These are phyloP conservation scores for Ophion obscuratus DNA, from an alignment of 2,888 invertebrate genomes.

Conservation along the genomic window DNA sequence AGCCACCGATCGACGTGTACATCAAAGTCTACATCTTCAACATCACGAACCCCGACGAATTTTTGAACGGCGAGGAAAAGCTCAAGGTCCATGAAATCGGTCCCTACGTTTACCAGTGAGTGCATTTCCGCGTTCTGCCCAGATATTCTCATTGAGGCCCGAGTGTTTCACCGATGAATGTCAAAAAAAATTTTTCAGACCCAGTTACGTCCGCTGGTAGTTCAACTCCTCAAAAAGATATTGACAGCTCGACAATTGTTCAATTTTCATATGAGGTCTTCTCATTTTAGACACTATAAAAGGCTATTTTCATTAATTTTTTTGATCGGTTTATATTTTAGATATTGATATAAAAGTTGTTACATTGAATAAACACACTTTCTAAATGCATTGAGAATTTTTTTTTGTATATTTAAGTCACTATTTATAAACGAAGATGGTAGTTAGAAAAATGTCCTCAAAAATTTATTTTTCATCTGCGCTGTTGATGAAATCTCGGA, in stretches of 20 bases:
- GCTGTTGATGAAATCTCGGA: too few relatives aligned
- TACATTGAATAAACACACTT: too few relatives aligned
- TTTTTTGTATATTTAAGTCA: too few relatives aligned
- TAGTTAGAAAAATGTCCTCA: too few relatives aligned
- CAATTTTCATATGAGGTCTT: too few relatives aligned
- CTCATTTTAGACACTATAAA: too few relatives aligned
- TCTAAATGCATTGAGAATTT: too few relatives aligned
- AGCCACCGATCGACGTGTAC: slow-evolving; percentile 88
- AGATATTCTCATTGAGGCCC: background rate
- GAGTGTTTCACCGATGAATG: background rate
- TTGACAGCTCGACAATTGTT: background rate
- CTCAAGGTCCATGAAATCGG: slow-evolving; percentile 90
- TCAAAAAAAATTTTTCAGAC: background rate
- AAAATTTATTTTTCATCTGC: too few relatives aligned
- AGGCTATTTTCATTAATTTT: too few relatives aligned
- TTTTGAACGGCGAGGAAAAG: slow-evolving; percentile 88
- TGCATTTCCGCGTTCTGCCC: slow-evolving; percentile 66
- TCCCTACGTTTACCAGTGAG: slow-evolving; percentile 93
- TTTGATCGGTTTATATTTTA: too few relatives aligned
- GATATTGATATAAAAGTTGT: too few relatives aligned
- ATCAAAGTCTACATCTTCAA: slow-evolving; percentile 91
- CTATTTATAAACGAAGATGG: too few relatives aligned
- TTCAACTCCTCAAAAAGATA: background rate
- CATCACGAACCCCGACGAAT: slow-evolving; percentile 90
- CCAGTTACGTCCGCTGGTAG: background rate